phyloP scores from a whole-genome alignment of 2,797 vertebrate genomes.

The Trachops cirrhosus region DNA sequence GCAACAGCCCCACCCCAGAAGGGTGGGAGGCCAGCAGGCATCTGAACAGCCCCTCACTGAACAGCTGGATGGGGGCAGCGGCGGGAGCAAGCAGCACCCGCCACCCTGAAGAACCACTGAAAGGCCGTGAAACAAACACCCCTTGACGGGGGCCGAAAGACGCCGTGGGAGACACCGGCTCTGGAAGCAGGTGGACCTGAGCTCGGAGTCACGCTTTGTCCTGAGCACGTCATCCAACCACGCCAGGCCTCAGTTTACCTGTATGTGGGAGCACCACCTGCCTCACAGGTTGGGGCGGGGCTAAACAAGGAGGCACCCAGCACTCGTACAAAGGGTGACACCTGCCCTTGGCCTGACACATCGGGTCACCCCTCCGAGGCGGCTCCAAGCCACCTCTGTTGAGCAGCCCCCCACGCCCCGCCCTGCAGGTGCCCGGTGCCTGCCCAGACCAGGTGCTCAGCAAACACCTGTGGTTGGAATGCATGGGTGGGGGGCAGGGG shows the following conservation, averaged over 20 bases:
- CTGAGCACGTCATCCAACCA: background rate
- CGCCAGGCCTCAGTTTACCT: background rate
- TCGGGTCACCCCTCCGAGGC: background rate
- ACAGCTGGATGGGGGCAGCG: background rate
- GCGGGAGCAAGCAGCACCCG: background rate
- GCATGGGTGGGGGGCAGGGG: background rate
- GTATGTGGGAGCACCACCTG: accelerated
- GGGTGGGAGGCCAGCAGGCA: slow-evolving; percentile 56
- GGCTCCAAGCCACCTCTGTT: background rate
- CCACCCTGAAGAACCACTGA: background rate
- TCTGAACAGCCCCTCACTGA: background rate
- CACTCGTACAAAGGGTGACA: accelerated
- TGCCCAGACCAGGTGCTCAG: background rate
- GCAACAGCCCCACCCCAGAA: slow-evolving; percentile 46
- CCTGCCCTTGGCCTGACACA: background rate
- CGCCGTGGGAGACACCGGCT: background rate
- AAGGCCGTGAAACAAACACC: background rate
- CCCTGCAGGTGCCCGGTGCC: background rate
- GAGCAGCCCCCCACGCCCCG: background rate
- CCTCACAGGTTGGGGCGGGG: background rate
- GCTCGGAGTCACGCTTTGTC: background rate
- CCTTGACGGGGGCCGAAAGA: background rate
- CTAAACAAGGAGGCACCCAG: background rate
- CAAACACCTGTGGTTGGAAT: background rate
- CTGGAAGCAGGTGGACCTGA: background rate